A percentile compares a stretch with the other conserved stretches of the same genome.
phyloP scores from a whole-genome alignment of 2,797 vertebrate species.

The Karalla daura region DNA sequence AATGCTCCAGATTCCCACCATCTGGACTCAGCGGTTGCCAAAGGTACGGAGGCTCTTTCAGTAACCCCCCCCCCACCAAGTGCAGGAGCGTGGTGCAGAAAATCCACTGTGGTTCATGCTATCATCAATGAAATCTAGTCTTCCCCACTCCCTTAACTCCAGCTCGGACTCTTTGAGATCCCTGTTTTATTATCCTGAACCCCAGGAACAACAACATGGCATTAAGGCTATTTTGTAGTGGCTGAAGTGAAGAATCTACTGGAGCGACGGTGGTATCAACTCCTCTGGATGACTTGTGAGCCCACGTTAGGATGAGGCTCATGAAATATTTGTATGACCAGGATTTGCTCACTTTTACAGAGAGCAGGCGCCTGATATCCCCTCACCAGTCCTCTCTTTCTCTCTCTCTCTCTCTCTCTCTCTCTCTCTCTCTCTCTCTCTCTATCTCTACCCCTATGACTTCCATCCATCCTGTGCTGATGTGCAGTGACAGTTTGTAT shows the following conservation, averaged over 20 bases:
- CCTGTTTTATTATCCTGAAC: constrained; percentile 30
- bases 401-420: too few relatives aligned
- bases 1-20: constrained; percentile 81
- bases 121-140: constrained; percentile 71
- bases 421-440: too few relatives aligned
- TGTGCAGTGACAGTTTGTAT: constrained; percentile 33
- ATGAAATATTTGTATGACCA: constrained; percentile 52
- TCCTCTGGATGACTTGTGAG: background rate
- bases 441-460: too few relatives aligned
- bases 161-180: constrained; percentile 36
- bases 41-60: constrained; percentile 78
- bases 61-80: constrained; percentile 67
- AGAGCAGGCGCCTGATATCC: constrained; percentile 15
- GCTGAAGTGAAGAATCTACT: constrained; percentile 41
- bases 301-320: constrained; percentile 18
- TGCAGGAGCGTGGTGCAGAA: constrained; percentile 68
- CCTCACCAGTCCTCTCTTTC: background rate
- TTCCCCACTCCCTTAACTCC: constrained; percentile 39
- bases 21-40: constrained; percentile 83
- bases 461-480: background rate
- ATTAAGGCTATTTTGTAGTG: constrained; percentile 14
- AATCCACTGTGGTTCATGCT: constrained; percentile 73
- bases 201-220: constrained; percentile 19
- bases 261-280: constrained; percentile 8
- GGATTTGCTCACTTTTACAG: constrained; percentile 19